Evolutionary conservation across 37 sponge, comb jelly and placozoan species (phyloP).

Genomic region (Chondrilla cf. caribensis): DNA sequence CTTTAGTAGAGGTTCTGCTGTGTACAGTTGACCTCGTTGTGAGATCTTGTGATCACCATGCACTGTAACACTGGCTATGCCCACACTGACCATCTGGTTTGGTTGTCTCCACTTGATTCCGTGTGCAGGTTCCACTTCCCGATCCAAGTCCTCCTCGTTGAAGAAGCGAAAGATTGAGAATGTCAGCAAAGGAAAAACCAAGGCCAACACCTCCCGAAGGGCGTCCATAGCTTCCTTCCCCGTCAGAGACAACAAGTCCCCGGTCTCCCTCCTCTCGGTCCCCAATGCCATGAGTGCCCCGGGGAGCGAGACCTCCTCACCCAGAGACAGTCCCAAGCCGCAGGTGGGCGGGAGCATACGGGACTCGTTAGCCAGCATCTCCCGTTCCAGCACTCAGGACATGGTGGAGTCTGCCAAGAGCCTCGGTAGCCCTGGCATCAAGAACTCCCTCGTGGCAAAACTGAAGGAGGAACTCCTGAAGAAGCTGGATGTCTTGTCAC

Average conservation of each 20-base stretch:
- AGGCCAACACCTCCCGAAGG: neutral
- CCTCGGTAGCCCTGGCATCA: neutral
- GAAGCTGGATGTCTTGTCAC: conserved; percentile 67
- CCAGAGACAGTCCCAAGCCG: no score
- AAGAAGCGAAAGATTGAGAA: neutral
- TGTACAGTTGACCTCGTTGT: no score
- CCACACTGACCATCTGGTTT: no score
- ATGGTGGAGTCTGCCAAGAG: conserved; percentile 15
- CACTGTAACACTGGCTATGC: no score
- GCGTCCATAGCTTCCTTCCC: conserved; percentile 2
- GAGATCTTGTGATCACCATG: no score
- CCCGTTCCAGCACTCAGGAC: neutral
- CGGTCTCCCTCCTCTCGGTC: no score
- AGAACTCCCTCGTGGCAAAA: conserved; percentile 24
- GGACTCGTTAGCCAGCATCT: conserved; percentile 20
- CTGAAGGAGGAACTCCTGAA: conserved; percentile 79
- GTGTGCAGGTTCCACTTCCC: no score
- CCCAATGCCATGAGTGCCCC: neutral
- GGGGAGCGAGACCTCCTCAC: neutral
- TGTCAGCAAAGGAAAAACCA: neutral
- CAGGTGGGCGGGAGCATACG: neutral
- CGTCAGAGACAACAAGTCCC: neutral
- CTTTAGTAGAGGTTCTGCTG: no score
- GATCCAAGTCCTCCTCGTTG: no score
- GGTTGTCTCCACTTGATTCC: no score